Evolutionary conservation across 2,797 vertebrate species (phyloP).

Genomic region (Sebastes miniatus): DNA sequence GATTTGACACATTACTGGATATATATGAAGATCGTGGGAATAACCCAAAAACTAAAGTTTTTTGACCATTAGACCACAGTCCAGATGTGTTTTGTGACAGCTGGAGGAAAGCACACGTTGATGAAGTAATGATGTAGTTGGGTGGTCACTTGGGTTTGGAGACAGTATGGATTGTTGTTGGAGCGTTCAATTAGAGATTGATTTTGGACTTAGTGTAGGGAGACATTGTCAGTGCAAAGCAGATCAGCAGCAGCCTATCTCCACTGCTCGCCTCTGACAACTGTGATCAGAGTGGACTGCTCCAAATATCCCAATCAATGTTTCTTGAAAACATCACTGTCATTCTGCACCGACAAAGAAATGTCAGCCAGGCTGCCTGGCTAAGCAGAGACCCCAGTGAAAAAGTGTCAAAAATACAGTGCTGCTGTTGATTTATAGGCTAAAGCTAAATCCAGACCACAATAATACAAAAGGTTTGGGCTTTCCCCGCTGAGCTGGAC

Average conservation of each 20-base stretch:
- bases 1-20: background rate
- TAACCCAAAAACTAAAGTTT: background rate
- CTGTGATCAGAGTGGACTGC: conserved; percentile 52
- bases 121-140: conserved; percentile 49
- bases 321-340: conserved; percentile 54
- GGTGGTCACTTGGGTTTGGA: conserved; percentile 53
- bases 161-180: conserved; percentile 67
- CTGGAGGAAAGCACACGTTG: conserved; percentile 22
- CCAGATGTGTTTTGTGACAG: conserved; percentile 10
- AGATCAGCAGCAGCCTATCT: conserved; percentile 58
- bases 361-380: background rate
- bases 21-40: background rate
- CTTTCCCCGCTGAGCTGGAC: background rate
- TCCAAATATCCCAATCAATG: conserved; percentile 52
- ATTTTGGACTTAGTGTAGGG: conserved; percentile 70
- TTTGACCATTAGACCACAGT: background rate
- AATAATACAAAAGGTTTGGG: background rate
- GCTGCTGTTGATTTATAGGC: conserved; percentile 30
- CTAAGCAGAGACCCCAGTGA: background rate
- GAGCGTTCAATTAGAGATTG: conserved; percentile 69
- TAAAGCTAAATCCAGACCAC: background rate
- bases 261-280: conserved; percentile 43
- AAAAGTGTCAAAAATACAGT: background rate
- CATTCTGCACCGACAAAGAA: conserved; percentile 27
- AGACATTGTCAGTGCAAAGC: conserved; percentile 63